Evolutionary conservation across 2,888 invertebrate species (phyloP).

Genomic region (Drosophila antonietae): DNA sequence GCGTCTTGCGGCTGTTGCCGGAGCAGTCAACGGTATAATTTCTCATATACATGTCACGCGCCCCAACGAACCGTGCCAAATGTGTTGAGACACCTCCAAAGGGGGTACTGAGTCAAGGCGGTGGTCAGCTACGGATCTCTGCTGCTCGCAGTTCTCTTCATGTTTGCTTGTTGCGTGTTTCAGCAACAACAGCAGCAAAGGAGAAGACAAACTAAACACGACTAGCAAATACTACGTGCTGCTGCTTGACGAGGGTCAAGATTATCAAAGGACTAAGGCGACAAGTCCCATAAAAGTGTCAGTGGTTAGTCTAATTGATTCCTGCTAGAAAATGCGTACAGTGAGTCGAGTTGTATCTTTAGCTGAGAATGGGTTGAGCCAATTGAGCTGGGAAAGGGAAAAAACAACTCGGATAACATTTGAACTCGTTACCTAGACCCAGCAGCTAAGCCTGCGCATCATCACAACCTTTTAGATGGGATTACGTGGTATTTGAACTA

Average conservation of each 20-base stretch:
- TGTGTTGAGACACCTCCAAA: constrained; percentile 64
- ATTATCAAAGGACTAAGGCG: neutral
- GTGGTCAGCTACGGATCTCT: constrained; percentile 35
- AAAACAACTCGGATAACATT: neutral
- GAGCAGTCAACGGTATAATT: constrained; percentile 80
- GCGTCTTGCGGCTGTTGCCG: constrained; percentile 29
- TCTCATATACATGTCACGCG: constrained; percentile 80
- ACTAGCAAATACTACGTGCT: constrained; percentile 17
- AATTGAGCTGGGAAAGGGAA: too few species aligned
- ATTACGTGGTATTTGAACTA: constrained; percentile 1
- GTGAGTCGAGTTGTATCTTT: too few species aligned
- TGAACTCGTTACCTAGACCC: neutral
- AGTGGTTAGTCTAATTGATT: neutral
- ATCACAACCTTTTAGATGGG: neutral
- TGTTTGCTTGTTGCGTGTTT: constrained; percentile 24
- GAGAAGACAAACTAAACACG: neutral
- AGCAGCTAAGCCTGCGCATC: too few species aligned
- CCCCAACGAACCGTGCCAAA: constrained; percentile 74
- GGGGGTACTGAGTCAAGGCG: neutral
- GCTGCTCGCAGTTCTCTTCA: constrained; percentile 7
- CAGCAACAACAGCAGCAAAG: constrained; percentile 15
- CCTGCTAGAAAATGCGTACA: neutral
- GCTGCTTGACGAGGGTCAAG: neutral
- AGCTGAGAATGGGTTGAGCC: neutral
- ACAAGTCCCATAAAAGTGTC: neutral